A percentile compares a stretch with the other conserved stretches of the same genome.
These are phyloP conservation scores for Diadema setosum DNA, from an alignment of 35 echinoderm and acorn worm genomes.

Conservation along the genomic window DNA sequence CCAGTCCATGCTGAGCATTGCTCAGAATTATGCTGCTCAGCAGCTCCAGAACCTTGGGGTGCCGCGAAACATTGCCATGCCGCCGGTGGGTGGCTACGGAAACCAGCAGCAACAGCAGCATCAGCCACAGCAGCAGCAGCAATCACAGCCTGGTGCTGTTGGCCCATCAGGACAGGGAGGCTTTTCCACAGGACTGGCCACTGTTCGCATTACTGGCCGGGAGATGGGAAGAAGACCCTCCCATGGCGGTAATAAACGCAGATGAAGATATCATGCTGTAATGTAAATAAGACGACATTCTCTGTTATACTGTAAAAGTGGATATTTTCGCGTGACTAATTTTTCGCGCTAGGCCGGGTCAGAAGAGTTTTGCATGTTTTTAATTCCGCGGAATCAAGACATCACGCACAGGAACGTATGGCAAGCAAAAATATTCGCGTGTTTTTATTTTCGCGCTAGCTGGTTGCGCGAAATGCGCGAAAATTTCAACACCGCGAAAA, in stretches of 20 bases:
- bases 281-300: too few species aligned
- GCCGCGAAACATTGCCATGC: not conserved
- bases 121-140: not conserved
- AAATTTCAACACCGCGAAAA: too few species aligned
- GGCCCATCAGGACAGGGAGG: not conserved
- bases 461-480: too few species aligned
- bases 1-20: not conserved
- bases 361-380: too few species aligned
- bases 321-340: too few species aligned
- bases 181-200: constrained; percentile 53
- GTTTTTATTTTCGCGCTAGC: too few species aligned
- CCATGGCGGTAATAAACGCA: not conserved
- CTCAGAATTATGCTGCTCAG: not conserved
- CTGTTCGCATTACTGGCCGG: constrained; percentile 73
- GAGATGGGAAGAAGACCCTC: constrained; percentile 1
- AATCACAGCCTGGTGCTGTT: not conserved
- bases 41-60: not conserved
- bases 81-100: not conserved
- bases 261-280: too few species aligned
- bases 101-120: not conserved
- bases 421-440: too few species aligned
- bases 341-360: too few species aligned
- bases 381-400: too few species aligned
- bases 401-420: too few species aligned
- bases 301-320: too few species aligned